These are phyloP conservation scores for Antheraea pernyi DNA, from an alignment of 1,140 invertebrate genomes.

Conservation along the genomic window DNA sequence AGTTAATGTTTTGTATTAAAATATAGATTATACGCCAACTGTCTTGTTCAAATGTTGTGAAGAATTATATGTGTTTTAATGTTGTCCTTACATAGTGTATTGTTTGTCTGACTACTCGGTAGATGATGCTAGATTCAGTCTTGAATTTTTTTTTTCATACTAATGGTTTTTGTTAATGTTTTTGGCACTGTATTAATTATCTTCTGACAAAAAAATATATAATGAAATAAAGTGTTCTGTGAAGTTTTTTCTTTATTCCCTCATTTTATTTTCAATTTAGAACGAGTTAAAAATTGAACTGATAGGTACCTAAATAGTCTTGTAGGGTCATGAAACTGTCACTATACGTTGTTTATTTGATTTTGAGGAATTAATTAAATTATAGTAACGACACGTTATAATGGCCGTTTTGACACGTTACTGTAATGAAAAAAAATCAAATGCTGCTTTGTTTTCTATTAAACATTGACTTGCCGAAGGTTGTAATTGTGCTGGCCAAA, in stretches of 20 bases:
- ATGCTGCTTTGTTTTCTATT: no score
- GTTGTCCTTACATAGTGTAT: conserved; percentile 64
- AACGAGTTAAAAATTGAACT: no score
- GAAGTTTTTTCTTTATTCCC: conserved; percentile 34
- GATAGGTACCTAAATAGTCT: no score
- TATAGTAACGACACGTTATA: no score
- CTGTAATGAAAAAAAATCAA: no score
- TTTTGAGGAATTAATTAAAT: no score
- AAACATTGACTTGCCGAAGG: no score
- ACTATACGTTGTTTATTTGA: no score
- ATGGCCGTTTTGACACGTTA: no score
- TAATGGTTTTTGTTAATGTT: conserved; percentile 72
- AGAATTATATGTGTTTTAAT: conserved; percentile 42
- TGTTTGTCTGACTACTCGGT: conserved; percentile 62
- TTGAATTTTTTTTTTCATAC: conserved; percentile 57
- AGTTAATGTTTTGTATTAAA: conserved; percentile 4
- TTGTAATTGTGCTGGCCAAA: no score
- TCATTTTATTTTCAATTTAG: neutral
- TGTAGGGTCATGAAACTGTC: no score
- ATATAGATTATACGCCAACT: conserved; percentile 57
- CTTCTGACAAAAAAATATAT: conserved; percentile 77
- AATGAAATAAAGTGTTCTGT: conserved; percentile 58
- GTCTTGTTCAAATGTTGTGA: conserved; percentile 69
- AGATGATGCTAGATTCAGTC: conserved; percentile 73
- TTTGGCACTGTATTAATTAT: conserved; percentile 77